phyloP scores from a whole-genome alignment of 2,888 invertebrate species.

The Leptothorax acervorum region DNA sequence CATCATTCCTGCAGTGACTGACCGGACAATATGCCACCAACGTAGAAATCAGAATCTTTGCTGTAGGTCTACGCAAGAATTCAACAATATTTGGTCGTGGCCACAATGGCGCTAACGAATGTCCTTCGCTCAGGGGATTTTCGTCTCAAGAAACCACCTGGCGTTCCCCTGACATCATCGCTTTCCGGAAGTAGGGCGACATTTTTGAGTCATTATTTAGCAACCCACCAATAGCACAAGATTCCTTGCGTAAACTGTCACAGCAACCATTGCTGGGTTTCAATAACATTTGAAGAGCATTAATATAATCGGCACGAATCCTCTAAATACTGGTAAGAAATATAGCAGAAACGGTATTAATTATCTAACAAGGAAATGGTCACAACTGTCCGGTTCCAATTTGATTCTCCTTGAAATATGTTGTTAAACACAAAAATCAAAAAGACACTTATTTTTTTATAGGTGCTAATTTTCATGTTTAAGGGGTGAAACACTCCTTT shows the following conservation, averaged over 20 bases:
- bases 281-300: neutral
- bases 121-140: constrained; percentile 73
- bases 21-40: constrained; percentile 59
- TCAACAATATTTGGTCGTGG: constrained; percentile 79
- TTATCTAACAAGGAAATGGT: no score
- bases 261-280: neutral
- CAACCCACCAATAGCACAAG: constrained; percentile 31
- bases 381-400: no score
- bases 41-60: constrained; percentile 66
- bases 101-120: constrained; percentile 79
- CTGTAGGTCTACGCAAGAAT: constrained; percentile 76
- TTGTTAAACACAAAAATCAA: no score
- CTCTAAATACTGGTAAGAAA: neutral
- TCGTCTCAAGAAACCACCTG: constrained; percentile 68
- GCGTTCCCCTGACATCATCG: constrained; percentile 56
- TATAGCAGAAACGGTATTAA: neutral
- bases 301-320: neutral
- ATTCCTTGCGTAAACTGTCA: constrained; percentile 43
- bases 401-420: no score
- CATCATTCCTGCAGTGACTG: constrained; percentile 55
- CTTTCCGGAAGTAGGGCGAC: constrained; percentile 65
- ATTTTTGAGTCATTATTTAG: constrained; percentile 77
- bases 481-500: no score
- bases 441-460: no score
- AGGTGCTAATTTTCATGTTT: no score